Evolutionary conservation across 2,113 vertebrate genomes (phyloP).

Genomic region (Cyprinodon brontotheroides): DNA sequence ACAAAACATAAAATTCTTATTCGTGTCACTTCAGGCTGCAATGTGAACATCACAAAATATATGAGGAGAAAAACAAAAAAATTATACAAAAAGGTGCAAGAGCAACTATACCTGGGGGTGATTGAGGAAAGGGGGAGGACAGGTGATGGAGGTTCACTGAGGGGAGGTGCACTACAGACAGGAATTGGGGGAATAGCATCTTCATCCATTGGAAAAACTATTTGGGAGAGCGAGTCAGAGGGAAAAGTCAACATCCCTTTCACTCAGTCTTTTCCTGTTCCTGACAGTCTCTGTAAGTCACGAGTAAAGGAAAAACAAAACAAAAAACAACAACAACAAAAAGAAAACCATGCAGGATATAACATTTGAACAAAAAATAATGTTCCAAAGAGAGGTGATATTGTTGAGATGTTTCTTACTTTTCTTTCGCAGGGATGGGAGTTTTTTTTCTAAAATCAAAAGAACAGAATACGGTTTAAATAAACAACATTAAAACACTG

Average conservation of each 20-base stretch:
- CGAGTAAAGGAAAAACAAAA: constrained; percentile 26
- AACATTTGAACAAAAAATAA: constrained; percentile 13
- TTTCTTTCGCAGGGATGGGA: neutral
- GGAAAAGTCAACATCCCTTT: constrained; percentile 71
- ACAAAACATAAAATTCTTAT: too few species aligned
- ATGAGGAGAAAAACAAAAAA: constrained; percentile 20
- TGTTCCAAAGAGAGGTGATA: neutral
- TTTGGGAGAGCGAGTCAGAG: constrained; percentile 61
- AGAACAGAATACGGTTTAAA: neutral
- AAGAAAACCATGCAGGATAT: constrained; percentile 39
- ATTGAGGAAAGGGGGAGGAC: constrained; percentile 57
- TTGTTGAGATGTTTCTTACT: constrained; percentile 21
- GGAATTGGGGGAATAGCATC: constrained; percentile 59
- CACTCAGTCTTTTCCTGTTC: constrained; percentile 31
- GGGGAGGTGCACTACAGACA: constrained; percentile 65
- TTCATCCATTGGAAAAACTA: constrained; percentile 73
- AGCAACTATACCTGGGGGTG: constrained; percentile 76
- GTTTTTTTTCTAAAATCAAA: constrained; percentile 22
- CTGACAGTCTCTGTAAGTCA: constrained; percentile 53
- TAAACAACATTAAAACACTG: neutral
- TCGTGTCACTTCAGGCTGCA: too few species aligned
- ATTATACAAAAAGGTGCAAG: constrained; percentile 43
- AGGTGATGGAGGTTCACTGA: constrained; percentile 57
- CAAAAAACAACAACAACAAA: constrained; percentile 15
- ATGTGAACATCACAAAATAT: neutral